Evolutionary conservation across 2,113 vertebrate genomes (phyloP).

Genomic region (Psephotus haematonotus): DNA sequence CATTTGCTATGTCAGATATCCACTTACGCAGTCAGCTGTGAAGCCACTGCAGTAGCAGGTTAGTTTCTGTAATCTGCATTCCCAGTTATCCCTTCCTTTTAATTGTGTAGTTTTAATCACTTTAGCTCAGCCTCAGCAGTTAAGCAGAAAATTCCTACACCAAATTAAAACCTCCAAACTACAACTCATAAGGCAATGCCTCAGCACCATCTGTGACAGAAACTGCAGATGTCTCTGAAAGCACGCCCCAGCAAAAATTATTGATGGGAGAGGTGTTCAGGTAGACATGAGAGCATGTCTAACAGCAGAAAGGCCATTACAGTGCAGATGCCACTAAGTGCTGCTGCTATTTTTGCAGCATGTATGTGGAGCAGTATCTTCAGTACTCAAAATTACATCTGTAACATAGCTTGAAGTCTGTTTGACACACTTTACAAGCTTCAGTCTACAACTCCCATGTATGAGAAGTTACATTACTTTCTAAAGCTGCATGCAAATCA

Average conservation of each 20-base stretch:
- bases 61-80: neutral
- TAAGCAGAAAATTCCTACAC: neutral
- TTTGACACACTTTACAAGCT: neutral
- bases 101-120: neutral
- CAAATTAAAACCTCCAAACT: neutral
- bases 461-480: neutral
- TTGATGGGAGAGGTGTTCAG: neutral
- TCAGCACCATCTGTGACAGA: neutral
- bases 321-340: neutral
- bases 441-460: neutral
- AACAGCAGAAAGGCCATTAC: neutral
- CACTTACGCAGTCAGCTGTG: neutral
- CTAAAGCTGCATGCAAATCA: neutral
- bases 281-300: neutral
- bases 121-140: constrained; percentile 15
- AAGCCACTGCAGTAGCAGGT: neutral
- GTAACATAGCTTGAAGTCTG: neutral
- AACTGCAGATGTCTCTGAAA: neutral
- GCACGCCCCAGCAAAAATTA: neutral
- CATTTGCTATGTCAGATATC: constrained; percentile 14
- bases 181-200: neutral
- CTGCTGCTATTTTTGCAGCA: neutral
- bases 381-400: neutral
- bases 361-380: neutral
- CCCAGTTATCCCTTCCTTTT: constrained; percentile 2